These are phyloP conservation scores for Caerostris extrusa DNA, from an alignment of 1,140 invertebrate genomes.

Conservation along the genomic window DNA sequence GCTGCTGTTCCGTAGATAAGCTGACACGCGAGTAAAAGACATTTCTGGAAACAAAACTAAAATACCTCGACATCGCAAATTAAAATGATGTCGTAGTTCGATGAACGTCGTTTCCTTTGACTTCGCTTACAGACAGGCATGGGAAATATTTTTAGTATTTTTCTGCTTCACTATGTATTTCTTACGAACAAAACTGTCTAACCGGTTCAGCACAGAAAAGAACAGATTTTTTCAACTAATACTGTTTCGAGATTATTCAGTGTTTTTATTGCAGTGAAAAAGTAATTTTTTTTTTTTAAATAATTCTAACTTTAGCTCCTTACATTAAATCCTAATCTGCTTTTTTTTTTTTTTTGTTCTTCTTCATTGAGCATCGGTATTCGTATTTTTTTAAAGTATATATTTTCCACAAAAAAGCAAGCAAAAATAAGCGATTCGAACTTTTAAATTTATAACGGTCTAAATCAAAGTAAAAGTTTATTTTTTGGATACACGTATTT, in stretches of 20 bases:
- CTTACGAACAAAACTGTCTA: neutral
- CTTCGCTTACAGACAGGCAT: conserved; percentile 41
- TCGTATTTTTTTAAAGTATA: too few relatives aligned
- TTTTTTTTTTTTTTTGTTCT: neutral
- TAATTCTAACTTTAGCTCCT: neutral
- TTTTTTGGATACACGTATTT: too few relatives aligned
- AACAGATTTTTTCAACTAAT: neutral
- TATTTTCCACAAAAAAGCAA: too few relatives aligned
- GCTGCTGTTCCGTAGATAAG: conserved; percentile 37
- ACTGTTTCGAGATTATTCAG: neutral
- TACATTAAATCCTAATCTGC: neutral
- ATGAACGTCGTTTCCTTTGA: conserved; percentile 7
- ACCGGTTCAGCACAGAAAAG: neutral
- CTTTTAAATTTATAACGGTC: too few relatives aligned
- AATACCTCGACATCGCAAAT: conserved; percentile 46
- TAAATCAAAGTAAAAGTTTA: too few relatives aligned
- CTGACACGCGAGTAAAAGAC: conserved; percentile 46
- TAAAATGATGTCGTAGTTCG: conserved; percentile 59
- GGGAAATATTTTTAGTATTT: conserved; percentile 53
- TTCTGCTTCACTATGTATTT: neutral
- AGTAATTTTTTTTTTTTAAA: neutral
- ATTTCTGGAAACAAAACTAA: conserved; percentile 40
- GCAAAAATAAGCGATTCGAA: too few relatives aligned
- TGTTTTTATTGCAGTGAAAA: neutral
- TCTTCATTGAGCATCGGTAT: too few relatives aligned